phyloP scores from a whole-genome alignment of 1,140 invertebrate genomes.

The Epicauta chinensis region DNA sequence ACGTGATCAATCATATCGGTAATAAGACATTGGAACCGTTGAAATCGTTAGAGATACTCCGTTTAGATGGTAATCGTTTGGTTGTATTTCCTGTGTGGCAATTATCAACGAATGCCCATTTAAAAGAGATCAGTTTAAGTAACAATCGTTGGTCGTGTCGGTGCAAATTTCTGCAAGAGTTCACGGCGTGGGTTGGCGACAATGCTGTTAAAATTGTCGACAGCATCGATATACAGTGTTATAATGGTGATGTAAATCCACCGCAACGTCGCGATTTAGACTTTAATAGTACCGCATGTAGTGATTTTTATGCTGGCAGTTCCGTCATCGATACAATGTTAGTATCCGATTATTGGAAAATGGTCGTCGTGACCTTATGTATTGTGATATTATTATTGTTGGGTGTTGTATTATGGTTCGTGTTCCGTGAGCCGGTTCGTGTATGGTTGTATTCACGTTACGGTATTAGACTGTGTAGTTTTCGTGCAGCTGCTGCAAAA shows the following conservation, averaged over 20 bases:
- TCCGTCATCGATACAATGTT: slow-evolving; percentile 78
- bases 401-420: slow-evolving; percentile 68
- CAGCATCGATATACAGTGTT: slow-evolving; percentile 70
- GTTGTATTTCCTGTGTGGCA: slow-evolving; percentile 79
- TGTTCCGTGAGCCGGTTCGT: slow-evolving; percentile 75
- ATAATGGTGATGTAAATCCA: slow-evolving; percentile 66
- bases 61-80: slow-evolving; percentile 78
- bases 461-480: slow-evolving; percentile 70
- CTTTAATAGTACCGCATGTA: slow-evolving; percentile 75
- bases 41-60: slow-evolving; percentile 69
- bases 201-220: slow-evolving; percentile 75
- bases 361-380: slow-evolving; percentile 71
- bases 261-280: slow-evolving; percentile 66
- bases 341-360: slow-evolving; percentile 77
- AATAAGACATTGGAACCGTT: slow-evolving; percentile 75
- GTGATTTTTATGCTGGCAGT: slow-evolving; percentile 74
- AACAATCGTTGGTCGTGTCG: slow-evolving; percentile 85
- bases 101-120: slow-evolving; percentile 60
- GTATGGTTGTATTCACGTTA: slow-evolving; percentile 85
- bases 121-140: slow-evolving; percentile 67
- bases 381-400: slow-evolving; percentile 66
- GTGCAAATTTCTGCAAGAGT: slow-evolving; percentile 80
- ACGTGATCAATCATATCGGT: slow-evolving; percentile 68
- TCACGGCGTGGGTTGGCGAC: slow-evolving; percentile 76
- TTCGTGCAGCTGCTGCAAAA: slow-evolving; percentile 43